A percentile compares a stretch with the other conserved stretches of the same genome.
Conservation (phyloP, 30 jellyfish, hydroid and myxozoan genomes). For the Pelagia noctiluca region DNA sequence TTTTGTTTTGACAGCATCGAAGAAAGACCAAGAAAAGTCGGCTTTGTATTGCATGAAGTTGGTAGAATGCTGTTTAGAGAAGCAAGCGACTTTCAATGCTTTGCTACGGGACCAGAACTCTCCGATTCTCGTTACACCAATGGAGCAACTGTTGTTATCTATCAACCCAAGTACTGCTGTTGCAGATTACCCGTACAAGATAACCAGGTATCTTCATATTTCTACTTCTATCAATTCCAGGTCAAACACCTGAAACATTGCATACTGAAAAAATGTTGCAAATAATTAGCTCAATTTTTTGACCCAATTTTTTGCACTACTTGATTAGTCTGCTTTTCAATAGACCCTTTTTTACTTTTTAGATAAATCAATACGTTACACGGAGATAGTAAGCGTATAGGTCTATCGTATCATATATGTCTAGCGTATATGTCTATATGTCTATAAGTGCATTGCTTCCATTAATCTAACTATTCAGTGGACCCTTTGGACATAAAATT, state of each 20-base stretch:
- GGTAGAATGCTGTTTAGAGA: constrained; percentile 65
- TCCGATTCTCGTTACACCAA: constrained; percentile 70
- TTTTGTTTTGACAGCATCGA: constrained; percentile 12
- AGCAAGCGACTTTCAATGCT: constrained; percentile 68
- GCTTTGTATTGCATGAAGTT: constrained; percentile 62
- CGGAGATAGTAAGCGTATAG: too few relatives aligned
- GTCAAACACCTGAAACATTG: background rate
- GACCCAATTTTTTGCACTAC: too few relatives aligned
- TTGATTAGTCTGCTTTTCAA: too few relatives aligned
- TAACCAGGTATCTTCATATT: constrained; percentile 70
- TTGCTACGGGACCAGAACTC: constrained; percentile 62
- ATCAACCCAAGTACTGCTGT: constrained; percentile 94
- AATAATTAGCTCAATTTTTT: too few relatives aligned
- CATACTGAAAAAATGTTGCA: too few relatives aligned
- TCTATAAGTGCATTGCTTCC: too few relatives aligned
- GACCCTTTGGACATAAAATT: too few relatives aligned
- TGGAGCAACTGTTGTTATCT: constrained; percentile 83
- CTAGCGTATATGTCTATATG: too few relatives aligned
- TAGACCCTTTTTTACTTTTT: too few relatives aligned
- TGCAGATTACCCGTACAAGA: constrained; percentile 82
- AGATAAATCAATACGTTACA: too few relatives aligned
- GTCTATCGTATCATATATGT: too few relatives aligned
- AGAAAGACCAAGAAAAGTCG: constrained; percentile 51
- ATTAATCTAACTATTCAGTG: too few relatives aligned
- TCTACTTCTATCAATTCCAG: background rate